phyloP scores from a whole-genome alignment of 2,888 invertebrate species.

The Nymphalis polychloros region DNA sequence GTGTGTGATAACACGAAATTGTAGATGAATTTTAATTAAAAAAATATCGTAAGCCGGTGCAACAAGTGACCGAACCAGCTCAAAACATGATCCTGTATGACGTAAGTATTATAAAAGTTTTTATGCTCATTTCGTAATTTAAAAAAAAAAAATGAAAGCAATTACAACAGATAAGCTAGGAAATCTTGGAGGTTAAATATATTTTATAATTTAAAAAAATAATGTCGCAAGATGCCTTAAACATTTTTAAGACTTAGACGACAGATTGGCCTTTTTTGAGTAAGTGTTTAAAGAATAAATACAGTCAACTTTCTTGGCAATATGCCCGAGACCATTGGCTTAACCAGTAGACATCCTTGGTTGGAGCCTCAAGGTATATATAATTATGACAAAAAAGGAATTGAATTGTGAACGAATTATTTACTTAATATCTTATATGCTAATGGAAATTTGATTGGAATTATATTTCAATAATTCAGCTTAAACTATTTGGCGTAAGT shows the following conservation, averaged over 20 bases:
- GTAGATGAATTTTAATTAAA: not conserved
- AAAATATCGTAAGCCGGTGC: constrained; percentile 47
- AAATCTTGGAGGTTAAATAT: not conserved
- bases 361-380: too few relatives aligned
- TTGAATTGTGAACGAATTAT: too few relatives aligned
- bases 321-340: not conserved
- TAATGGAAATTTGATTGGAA: too few relatives aligned
- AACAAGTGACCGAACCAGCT: constrained; percentile 64
- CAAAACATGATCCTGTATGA: constrained; percentile 73
- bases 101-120: constrained; percentile 56
- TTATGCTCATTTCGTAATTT: too few relatives aligned
- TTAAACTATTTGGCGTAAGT: too few relatives aligned
- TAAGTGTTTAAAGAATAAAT: not conserved
- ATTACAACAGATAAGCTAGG: too few relatives aligned
- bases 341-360: not conserved
- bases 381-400: too few relatives aligned
- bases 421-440: too few relatives aligned
- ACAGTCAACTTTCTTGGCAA: not conserved
- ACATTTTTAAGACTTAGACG: not conserved
- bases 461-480: too few relatives aligned
- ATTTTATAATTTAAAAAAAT: not conserved
- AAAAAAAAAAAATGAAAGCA: not conserved
- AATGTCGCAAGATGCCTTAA: not conserved
- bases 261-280: not conserved
- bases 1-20: not conserved